Evolutionary conservation across 2,797 vertebrate species (phyloP).

Genomic region (Cryptoprocta ferox): DNA sequence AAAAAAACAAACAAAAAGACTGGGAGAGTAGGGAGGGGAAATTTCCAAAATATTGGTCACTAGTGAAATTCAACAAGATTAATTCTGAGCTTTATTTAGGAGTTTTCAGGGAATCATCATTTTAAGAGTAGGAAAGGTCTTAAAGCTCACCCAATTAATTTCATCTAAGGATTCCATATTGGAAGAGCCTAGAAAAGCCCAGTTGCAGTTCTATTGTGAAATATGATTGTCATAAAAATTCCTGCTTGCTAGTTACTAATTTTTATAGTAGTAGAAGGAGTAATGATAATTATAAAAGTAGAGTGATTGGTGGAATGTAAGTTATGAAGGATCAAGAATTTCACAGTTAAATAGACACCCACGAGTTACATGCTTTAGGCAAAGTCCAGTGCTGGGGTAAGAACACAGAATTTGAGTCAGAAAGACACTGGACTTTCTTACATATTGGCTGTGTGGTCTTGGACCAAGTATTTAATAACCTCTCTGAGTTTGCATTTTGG

Average conservation of each 20-base stretch:
- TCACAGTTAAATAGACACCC: not conserved
- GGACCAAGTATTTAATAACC: not conserved
- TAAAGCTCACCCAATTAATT: not conserved
- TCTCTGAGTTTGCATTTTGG: conserved; percentile 46
- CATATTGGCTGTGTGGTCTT: not conserved
- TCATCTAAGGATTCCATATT: not conserved
- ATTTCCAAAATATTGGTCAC: not conserved
- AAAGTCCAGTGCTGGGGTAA: not conserved
- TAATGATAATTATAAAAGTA: conserved; percentile 4
- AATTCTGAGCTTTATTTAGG: not conserved
- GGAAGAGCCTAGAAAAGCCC: not conserved
- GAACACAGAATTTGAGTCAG: not conserved
- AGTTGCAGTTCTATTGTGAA: not conserved
- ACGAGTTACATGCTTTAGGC: not conserved
- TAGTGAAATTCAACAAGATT: not conserved
- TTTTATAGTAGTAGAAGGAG: not conserved
- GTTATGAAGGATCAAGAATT: not conserved
- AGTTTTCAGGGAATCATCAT: not conserved
- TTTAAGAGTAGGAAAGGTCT: not conserved
- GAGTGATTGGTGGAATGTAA: not conserved
- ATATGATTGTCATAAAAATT: not conserved
- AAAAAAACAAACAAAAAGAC: conserved; percentile 1
- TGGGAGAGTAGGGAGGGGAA: not conserved
- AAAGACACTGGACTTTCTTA: not conserved
- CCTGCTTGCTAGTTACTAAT: not conserved